Conservation (phyloP, 2,888 invertebrate genomes). For the Diplolepis rosae region DNA sequence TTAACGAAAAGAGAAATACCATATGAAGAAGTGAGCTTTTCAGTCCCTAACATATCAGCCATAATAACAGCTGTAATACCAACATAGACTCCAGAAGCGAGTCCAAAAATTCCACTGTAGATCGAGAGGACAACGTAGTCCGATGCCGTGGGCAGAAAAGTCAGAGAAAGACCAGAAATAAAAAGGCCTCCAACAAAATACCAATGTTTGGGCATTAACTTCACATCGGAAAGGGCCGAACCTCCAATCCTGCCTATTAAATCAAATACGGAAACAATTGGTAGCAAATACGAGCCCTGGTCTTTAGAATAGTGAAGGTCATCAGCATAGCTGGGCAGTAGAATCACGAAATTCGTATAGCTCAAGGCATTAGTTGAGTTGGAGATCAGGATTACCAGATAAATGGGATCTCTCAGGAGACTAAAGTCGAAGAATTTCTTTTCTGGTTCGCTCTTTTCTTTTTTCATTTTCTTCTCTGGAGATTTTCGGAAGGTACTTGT, state of each 20-base stretch:
- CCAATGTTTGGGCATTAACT: slow-evolving; percentile 85
- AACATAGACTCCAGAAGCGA: slow-evolving; percentile 89
- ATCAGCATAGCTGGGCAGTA: slow-evolving; percentile 86
- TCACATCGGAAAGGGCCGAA: slow-evolving; percentile 87
- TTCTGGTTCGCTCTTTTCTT: slow-evolving; percentile 58
- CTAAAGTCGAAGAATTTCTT: slow-evolving; percentile 84
- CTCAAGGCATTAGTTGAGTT: slow-evolving; percentile 91
- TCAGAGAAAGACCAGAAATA: slow-evolving; percentile 84
- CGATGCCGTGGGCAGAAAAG: slow-evolving; percentile 81
- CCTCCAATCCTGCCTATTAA: slow-evolving; percentile 89
- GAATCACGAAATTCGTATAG: slow-evolving; percentile 89
- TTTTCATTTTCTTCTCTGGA: slow-evolving; percentile 61
- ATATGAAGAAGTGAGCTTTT: slow-evolving; percentile 88
- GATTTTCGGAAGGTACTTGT: slow-evolving; percentile 76
- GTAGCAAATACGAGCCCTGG: slow-evolving; percentile 83
- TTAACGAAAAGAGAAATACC: slow-evolving; percentile 91
- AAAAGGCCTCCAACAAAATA: slow-evolving; percentile 88
- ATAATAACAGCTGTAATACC: slow-evolving; percentile 91
- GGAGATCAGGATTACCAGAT: slow-evolving; percentile 87
- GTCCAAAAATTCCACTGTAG: slow-evolving; percentile 85
- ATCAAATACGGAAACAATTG: slow-evolving; percentile 87
- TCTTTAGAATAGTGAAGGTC: slow-evolving; percentile 81
- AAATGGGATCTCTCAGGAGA: slow-evolving; percentile 85
- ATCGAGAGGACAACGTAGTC: slow-evolving; percentile 80
- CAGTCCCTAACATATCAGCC: slow-evolving; percentile 90